Evolutionary conservation across 1,140 invertebrate species (phyloP).

Genomic region (Aethina tumida): DNA sequence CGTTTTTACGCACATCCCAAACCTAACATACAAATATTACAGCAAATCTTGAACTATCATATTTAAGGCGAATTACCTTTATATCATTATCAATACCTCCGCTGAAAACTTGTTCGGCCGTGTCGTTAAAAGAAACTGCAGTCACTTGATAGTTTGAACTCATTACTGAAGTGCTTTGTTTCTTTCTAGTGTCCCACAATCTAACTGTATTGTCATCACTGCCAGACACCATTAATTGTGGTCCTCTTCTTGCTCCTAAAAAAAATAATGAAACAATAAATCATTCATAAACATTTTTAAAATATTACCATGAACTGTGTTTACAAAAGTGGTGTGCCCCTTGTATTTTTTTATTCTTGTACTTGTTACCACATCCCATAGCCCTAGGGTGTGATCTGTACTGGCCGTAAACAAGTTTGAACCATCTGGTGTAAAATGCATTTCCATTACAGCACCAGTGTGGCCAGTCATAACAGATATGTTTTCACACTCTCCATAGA

Average conservation of each 20-base stretch:
- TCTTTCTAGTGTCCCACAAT: constrained; percentile 83
- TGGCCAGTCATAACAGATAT: constrained; percentile 87
- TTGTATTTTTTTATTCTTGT: constrained; percentile 85
- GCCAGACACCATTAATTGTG: constrained; percentile 82
- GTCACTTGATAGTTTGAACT: constrained; percentile 82
- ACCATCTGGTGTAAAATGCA: constrained; percentile 93
- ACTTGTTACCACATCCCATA: constrained; percentile 90
- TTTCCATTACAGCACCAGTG: constrained; percentile 91
- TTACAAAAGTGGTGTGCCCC: constrained; percentile 82
- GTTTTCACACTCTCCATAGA: constrained; percentile 97
- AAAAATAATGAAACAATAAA: constrained; percentile 61
- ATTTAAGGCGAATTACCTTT: constrained; percentile 50
- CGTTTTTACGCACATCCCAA: constrained; percentile 93
- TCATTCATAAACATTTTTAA: too few relatives aligned
- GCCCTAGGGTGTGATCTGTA: constrained; percentile 88
- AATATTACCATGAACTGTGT: constrained; percentile 57
- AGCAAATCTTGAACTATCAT: neutral
- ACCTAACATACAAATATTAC: constrained; percentile 33
- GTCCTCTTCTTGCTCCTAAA: constrained; percentile 76
- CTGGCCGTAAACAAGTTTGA: constrained; percentile 82
- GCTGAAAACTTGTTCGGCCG: constrained; percentile 79
- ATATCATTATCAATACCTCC: constrained; percentile 97
- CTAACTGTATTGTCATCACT: constrained; percentile 92
- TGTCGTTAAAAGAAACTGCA: constrained; percentile 91
- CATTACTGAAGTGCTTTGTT: constrained; percentile 64